Base-by-base conservation (phyloP, 2,888 invertebrate species). In the Volucella inflata region DNA sequence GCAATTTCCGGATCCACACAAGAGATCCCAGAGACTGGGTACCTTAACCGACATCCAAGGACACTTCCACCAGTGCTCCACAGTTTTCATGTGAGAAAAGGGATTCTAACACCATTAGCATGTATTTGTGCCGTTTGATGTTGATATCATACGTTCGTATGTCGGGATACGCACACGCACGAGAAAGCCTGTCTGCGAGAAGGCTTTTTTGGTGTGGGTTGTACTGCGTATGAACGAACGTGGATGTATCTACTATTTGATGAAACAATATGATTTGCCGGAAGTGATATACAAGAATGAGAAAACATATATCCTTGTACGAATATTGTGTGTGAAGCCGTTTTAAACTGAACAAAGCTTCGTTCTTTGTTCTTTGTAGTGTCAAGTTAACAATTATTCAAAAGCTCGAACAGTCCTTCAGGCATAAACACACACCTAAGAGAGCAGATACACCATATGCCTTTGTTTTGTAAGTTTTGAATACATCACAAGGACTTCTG, bases 361-460 rank as follows among this genome's bases (percentile, higher is more conserved):
- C 16, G 30, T 51, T 62, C 90, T 90, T 90, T 90, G 30, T 51
- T 62, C 90, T 90, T 90, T 90, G 90, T 89, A 90, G 90, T 90
- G 90, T 90, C 90, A 90, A 88, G 88, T 87, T 88, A 90, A 90
- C 89, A 90, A 72, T 87, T 77, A 81, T 76, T 85, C 76, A 87
- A 82, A 87, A 87, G 82, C 81, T 76, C 81, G 57, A 62, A 74
- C 70, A 84, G 48, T 75, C 87, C 88, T 87, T 87, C 74, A 84
- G 87, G 88, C 87, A 82, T 79, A 87, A 87, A 79, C 87, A 78
- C 89, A 89, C 90, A 90, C 90, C 89, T 89, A 89, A 87, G 82
- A 87, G 87, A 77, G 84, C 87, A 79, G 70, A 70, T 46, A 44
- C 48, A 44, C 14, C 36, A 42, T 11, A 30, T 11, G 48, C 64